phyloP scores from a whole-genome alignment of 1,140 invertebrate species.

The Marisa cornuarietis region DNA sequence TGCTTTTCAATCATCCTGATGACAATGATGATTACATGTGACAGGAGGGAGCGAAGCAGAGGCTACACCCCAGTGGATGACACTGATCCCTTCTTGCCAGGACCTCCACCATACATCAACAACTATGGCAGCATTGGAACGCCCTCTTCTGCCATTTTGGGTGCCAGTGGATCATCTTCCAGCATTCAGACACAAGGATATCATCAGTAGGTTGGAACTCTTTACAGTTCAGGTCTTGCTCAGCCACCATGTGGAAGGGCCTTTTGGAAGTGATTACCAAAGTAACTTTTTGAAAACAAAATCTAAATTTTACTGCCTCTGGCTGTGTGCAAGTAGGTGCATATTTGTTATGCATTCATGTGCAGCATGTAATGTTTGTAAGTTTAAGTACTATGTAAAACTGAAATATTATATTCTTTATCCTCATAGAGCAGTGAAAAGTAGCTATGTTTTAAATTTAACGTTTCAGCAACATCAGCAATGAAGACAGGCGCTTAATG shows the following conservation, averaged over 20 bases:
- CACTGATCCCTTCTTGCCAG: slow-evolving; percentile 54
- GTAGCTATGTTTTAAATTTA: not conserved
- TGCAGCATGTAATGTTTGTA: not conserved
- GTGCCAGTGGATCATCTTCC: not conserved
- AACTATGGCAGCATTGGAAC: slow-evolving; percentile 49
- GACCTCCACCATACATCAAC: slow-evolving; percentile 52
- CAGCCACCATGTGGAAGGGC: not conserved
- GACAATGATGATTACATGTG: not conserved
- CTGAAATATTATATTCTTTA: not conserved
- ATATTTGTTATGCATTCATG: not conserved
- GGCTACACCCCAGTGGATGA: slow-evolving; percentile 49
- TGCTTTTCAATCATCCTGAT: too few species aligned
- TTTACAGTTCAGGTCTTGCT: not conserved
- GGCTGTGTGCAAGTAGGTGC: not conserved
- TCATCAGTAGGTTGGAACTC: not conserved
- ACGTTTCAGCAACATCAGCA: slow-evolving; percentile 7
- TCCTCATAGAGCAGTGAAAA: not conserved
- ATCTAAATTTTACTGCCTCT: not conserved
- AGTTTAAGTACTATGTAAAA: not conserved
- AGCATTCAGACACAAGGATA: not conserved
- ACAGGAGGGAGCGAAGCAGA: slow-evolving; percentile 19
- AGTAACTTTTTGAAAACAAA: not conserved
- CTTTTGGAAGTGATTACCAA: too few species aligned
- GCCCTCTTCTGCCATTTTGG: too few species aligned
- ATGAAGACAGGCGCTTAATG: slow-evolving; percentile 10